Evolutionary conservation across 2,888 invertebrate species (phyloP), one percentile per base, ranked within the genome.

Genomic region (Cephalotes varians): DNA sequence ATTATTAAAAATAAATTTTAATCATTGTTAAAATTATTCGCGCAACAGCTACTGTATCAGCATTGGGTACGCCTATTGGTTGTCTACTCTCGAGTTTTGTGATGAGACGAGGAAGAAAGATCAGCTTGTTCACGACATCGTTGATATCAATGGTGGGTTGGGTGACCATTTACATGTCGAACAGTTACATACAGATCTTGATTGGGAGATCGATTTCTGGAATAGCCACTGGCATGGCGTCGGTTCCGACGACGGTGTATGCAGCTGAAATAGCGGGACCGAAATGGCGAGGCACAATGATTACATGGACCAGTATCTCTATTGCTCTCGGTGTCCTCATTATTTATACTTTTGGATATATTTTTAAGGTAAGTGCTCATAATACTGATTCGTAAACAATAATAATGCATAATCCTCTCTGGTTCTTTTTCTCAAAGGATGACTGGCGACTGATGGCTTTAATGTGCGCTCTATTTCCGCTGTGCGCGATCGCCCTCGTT

Each of bases 241-340:
- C 96, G 60, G 95, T 95, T 12, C 95, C 96, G 0, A 95, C 96
- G 0, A 95, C 96, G 0, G 95, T 96, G 28, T 96, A 96, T 87
- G 95, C 95, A 86, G 95, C 95, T 0, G 96, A 96, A 91, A 93
- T 95, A 6, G 93, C 95, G 0, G 94, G 94, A 1, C 91, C 95
- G 0, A 93, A 94, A 67, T 91, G 95, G 83, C 91, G 96, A 83
- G 94, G 95, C 10, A 95, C 95, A 58, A 94, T 96, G 69, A 95
- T 95, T 12, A 96, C 96, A 0, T 96, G 96, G 95, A 95, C 95
- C 3, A 95, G 95, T 18, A 93, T 95, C 2, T 94, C 95, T 34
- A 95, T 96, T 60, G 95, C 96, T 2, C 73, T 95, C 5, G 96
- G 96, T 7, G 95, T 96, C n/a, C 91, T 96, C 7, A 84, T 95